phyloP scores from a whole-genome alignment of 2,797 vertebrate species.

The Smutsia temminckii region DNA sequence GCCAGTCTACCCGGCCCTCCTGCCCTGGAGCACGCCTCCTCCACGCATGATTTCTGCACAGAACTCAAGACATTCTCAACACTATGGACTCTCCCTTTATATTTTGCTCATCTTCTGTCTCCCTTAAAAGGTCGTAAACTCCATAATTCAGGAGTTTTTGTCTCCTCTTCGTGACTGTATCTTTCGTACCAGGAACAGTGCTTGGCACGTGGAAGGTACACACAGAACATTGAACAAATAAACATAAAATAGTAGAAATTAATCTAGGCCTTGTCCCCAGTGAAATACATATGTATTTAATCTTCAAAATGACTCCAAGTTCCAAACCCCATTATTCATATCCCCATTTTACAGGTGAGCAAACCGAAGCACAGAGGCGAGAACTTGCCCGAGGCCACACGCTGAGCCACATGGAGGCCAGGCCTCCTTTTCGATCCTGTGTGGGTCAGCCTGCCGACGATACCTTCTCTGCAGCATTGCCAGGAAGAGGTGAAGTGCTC shows the following conservation, averaged over 20 bases:
- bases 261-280: neutral
- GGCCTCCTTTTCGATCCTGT: neutral
- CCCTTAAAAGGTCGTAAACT: neutral
- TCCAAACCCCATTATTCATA: neutral
- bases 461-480: neutral
- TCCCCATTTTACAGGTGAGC: neutral
- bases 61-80: fast-evolving
- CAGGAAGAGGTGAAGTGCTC: neutral
- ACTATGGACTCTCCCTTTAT: neutral
- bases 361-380: neutral
- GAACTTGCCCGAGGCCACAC: neutral
- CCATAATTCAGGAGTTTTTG: neutral
- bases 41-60: neutral
- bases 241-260: neutral
- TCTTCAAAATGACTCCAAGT: neutral
- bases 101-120: neutral
- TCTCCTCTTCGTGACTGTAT: neutral
- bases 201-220: neutral
- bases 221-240: neutral
- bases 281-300: neutral
- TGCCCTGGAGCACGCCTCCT: fast-evolving
- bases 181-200: neutral
- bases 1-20: too few species aligned
- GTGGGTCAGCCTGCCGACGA: neutral
- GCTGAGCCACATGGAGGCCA: neutral